phyloP scores from a whole-genome alignment of 1,140 invertebrate genomes.

The Drosophila orena region DNA sequence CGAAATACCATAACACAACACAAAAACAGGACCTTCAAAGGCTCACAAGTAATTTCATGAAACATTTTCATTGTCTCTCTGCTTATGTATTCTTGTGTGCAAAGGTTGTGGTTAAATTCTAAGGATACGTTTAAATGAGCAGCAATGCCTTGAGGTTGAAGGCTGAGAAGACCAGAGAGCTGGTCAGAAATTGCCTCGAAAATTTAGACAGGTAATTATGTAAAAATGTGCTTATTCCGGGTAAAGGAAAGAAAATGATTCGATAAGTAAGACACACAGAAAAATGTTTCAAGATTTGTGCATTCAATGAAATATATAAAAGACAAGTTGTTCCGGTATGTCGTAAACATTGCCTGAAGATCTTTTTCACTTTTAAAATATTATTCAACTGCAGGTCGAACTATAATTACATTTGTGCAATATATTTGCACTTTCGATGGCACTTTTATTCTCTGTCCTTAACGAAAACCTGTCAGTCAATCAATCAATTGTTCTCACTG shows the following conservation, averaged over 20 bases:
- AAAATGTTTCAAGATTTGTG: too few species aligned
- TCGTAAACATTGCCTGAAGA: not conserved
- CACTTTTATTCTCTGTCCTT: slow-evolving; percentile 9
- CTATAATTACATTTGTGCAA: slow-evolving; percentile 64
- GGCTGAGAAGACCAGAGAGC: slow-evolving; percentile 19
- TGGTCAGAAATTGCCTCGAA: slow-evolving; percentile 8
- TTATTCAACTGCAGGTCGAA: slow-evolving; percentile 8
- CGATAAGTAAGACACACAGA: too few species aligned
- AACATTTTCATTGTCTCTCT: slow-evolving; percentile 74
- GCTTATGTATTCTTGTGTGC: slow-evolving; percentile 33
- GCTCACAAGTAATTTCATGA: slow-evolving; percentile 62
- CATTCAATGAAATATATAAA: too few species aligned
- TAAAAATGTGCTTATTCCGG: not conserved
- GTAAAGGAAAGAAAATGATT: too few species aligned
- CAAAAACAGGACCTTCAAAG: slow-evolving; percentile 44
- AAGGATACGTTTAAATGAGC: slow-evolving; percentile 69
- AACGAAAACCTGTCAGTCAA: slow-evolving; percentile 61
- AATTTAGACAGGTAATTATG: not conserved
- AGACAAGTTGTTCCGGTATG: too few species aligned
- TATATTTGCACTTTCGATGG: slow-evolving; percentile 52
- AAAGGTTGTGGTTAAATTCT: slow-evolving; percentile 63
- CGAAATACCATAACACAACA: slow-evolving; percentile 2
- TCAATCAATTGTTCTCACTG: slow-evolving; percentile 65
- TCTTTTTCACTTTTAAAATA: not conserved
- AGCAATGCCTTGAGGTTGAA: slow-evolving; percentile 65